phyloP scores from a whole-genome alignment of 2,113 vertebrate species.

The Casuarius casuarius region DNA sequence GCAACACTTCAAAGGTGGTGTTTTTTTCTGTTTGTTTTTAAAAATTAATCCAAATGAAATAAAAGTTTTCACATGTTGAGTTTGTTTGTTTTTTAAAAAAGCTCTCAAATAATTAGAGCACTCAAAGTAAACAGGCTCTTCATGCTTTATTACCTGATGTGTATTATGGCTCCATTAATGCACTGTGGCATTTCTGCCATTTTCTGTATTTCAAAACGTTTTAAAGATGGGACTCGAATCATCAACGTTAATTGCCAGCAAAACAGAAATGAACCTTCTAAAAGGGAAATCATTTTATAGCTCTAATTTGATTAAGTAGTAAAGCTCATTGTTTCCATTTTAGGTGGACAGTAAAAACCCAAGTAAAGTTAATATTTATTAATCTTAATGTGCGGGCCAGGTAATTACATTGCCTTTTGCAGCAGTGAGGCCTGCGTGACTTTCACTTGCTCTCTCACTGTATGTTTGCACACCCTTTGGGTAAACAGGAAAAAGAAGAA shows the following conservation, averaged over 20 bases:
- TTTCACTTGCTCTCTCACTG: background rate
- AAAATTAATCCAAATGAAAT: constrained; percentile 28
- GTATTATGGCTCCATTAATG: constrained; percentile 76
- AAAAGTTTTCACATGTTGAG: background rate
- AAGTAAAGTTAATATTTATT: constrained; percentile 78
- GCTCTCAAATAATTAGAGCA: constrained; percentile 80
- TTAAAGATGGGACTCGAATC: constrained; percentile 67
- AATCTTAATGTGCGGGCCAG: constrained; percentile 44
- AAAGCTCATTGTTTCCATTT: constrained; percentile 74
- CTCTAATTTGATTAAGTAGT: constrained; percentile 81
- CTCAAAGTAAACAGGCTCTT: constrained; percentile 77
- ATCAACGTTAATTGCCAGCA: constrained; percentile 80
- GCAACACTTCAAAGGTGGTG: background rate
- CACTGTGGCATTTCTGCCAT: constrained; percentile 63
- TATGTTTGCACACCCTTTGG: background rate
- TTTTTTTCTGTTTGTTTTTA: background rate
- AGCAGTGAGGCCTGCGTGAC: background rate
- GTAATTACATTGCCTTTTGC: background rate
- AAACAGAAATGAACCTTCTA: constrained; percentile 77
- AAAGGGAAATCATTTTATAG: constrained; percentile 78
- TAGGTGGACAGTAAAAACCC: constrained; percentile 63
- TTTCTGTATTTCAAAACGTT: constrained; percentile 60
- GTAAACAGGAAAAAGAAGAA: constrained; percentile 44
- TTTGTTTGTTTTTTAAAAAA: constrained; percentile 47
- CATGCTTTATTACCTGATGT: constrained; percentile 77